Conservation (phyloP, 1,140 invertebrate genomes). For the Alviniconcha marisindica region DNA sequence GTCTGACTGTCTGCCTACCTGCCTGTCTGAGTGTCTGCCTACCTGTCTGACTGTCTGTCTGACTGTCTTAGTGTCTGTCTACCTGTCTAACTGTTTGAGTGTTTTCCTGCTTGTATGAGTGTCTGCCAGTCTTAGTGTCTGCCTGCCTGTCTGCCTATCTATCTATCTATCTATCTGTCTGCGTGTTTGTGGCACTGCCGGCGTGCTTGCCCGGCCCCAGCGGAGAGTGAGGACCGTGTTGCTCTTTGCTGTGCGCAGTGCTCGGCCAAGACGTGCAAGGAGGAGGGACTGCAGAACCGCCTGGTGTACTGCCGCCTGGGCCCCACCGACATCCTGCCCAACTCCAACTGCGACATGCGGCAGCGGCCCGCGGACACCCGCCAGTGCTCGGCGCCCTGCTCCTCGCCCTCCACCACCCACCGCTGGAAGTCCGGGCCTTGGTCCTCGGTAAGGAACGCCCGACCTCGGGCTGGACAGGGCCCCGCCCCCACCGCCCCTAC, state of each 20-base stretch:
- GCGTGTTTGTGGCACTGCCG: no score
- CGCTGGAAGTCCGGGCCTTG: conserved; percentile 80
- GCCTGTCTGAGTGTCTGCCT: no score
- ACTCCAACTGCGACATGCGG: conserved; percentile 74
- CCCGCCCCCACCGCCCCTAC: background rate
- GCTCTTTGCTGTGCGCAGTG: conserved; percentile 60
- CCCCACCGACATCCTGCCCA: conserved; percentile 49
- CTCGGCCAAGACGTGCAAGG: conserved; percentile 65
- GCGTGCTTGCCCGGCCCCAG: no score
- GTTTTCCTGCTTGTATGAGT: no score
- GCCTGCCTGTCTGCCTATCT: no score
- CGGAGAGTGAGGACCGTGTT: no score
- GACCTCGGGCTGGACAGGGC: background rate
- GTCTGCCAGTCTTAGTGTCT: no score
- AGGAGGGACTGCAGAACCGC: conserved; percentile 80
- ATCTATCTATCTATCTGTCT: no score
- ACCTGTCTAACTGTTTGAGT: no score
- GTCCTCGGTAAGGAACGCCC: conserved; percentile 77
- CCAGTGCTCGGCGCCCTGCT: conserved; percentile 80
- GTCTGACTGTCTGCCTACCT: no score
- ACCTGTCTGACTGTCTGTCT: no score
- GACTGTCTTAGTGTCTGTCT: no score
- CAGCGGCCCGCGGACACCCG: conserved; percentile 77
- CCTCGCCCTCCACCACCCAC: conserved; percentile 71
- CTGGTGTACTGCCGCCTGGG: conserved; percentile 69